Evolutionary conservation across 2,888 invertebrate genomes (phyloP).

Genomic region (Macrophya alboannulata): DNA sequence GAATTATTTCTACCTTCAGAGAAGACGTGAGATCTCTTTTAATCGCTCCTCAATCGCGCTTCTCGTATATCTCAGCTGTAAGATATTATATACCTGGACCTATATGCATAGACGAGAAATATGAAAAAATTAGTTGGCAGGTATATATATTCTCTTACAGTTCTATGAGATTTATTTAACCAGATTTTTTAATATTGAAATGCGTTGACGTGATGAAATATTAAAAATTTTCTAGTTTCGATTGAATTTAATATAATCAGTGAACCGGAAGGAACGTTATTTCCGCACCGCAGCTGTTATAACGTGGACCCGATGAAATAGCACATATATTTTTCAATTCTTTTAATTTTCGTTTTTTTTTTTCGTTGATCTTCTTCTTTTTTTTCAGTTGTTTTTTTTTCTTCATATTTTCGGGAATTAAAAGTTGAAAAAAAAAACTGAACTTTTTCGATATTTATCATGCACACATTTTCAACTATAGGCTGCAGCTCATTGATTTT

Average conservation of each 20-base stretch:
- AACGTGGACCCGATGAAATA: conserved; percentile 25
- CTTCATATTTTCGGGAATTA: conserved; percentile 54
- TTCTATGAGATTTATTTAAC: conserved; percentile 30
- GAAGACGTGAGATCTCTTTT: conserved; percentile 34
- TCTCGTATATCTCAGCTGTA: background rate
- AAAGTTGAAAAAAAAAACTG: conserved; percentile 53
- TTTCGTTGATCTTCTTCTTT: background rate
- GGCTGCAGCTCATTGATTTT: conserved; percentile 41
- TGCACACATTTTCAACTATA: conserved; percentile 16
- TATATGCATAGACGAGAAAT: conserved; percentile 48
- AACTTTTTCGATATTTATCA: conserved; percentile 48
- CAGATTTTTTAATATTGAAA: conserved; percentile 54
- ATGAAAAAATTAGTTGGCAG: background rate
- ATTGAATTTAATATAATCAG: conserved; percentile 45
- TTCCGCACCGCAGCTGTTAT: conserved; percentile 40
- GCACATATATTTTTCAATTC: background rate
- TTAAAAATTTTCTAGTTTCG: conserved; percentile 43
- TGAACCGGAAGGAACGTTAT: conserved; percentile 40
- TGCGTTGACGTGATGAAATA: conserved; percentile 42
- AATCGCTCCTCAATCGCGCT: conserved; percentile 29
- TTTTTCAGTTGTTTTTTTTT: background rate
- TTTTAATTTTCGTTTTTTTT: background rate
- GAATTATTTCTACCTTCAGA: background rate
- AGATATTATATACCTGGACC: background rate
- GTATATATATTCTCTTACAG: conserved; percentile 27